A percentile compares a stretch with the other conserved stretches of the same genome.
phyloP scores from a whole-genome alignment of 2,797 vertebrate genomes.

The Simalia tracyae region DNA sequence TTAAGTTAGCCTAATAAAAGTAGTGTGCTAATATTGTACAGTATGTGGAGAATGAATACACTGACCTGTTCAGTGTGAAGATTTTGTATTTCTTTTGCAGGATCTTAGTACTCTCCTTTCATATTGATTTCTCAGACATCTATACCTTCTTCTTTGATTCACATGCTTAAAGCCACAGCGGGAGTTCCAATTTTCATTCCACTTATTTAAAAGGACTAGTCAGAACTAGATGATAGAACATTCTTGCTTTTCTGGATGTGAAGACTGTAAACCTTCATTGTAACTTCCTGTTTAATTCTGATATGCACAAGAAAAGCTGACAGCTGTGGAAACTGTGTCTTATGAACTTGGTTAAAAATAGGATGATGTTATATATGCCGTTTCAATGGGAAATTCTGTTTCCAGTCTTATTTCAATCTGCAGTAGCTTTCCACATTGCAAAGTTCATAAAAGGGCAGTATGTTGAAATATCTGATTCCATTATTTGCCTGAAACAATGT shows the following conservation, averaged over 20 bases:
- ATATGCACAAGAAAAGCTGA: neutral
- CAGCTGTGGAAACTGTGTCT: neutral
- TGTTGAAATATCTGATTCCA: constrained; percentile 6
- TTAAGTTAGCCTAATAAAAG: no score
- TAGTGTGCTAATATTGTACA: constrained; percentile 53
- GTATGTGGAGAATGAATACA: constrained; percentile 72
- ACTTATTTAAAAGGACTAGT: neutral
- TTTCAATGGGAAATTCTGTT: constrained; percentile 48
- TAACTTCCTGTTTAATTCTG: neutral
- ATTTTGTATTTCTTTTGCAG: constrained; percentile 76
- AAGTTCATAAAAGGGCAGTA: constrained; percentile 3
- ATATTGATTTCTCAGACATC: constrained; percentile 78
- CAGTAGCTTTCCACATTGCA: constrained; percentile 49
- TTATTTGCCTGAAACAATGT: neutral
- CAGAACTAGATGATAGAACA: neutral
- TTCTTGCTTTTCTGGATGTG: neutral
- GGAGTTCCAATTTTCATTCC: neutral
- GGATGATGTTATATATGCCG: constrained; percentile 37
- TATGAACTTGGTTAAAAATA: constrained; percentile 51
- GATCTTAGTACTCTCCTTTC: constrained; percentile 68
- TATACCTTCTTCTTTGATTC: constrained; percentile 57
- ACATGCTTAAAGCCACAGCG: constrained; percentile 40
- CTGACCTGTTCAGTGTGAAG: constrained; percentile 73
- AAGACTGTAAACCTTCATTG: neutral
- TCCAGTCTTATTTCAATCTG: constrained; percentile 24